Evolutionary conservation across 2,113 vertebrate species (phyloP).

Genomic region (Apistogramma diplotaenia): DNA sequence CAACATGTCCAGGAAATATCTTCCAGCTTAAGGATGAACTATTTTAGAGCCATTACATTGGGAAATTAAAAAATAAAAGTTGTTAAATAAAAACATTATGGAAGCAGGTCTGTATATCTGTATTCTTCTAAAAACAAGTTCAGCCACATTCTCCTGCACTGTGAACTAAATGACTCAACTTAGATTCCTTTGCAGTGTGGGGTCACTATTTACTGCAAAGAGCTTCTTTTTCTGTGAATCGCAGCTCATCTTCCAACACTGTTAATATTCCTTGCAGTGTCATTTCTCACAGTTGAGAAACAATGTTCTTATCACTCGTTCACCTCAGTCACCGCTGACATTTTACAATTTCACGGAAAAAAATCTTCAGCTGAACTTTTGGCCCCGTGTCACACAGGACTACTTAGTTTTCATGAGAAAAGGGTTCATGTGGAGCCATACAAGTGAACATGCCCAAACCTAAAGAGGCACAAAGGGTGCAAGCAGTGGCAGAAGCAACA

Average conservation of each 20-base stretch:
- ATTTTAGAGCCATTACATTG: neutral
- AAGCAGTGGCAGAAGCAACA: neutral
- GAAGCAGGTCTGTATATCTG: neutral
- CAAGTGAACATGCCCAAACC: conserved; percentile 8
- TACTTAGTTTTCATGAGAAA: conserved; percentile 3
- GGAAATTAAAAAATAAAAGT: conserved; percentile 1
- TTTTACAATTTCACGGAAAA: neutral
- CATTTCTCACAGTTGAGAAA: conserved; percentile 40
- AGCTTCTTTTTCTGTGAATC: conserved; percentile 6
- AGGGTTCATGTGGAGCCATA: neutral
- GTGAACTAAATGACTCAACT: neutral
- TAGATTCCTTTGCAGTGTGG: neutral
- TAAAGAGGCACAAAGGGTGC: neutral
- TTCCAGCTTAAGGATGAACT: neutral
- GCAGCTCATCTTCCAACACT: conserved; percentile 61
- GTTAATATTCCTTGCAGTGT: conserved; percentile 47
- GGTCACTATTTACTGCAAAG: conserved; percentile 8
- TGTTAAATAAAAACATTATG: neutral
- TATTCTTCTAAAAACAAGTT: conserved; percentile 9
- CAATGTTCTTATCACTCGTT: conserved; percentile 38
- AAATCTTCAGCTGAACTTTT: conserved; percentile 39
- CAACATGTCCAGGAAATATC: neutral
- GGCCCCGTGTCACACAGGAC: conserved; percentile 32
- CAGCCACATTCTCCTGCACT: conserved; percentile 20
- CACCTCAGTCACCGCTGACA: conserved; percentile 28